phyloP scores from a whole-genome alignment of 64 coral and sea anemone species.

The Astreopora myriophthalma region DNA sequence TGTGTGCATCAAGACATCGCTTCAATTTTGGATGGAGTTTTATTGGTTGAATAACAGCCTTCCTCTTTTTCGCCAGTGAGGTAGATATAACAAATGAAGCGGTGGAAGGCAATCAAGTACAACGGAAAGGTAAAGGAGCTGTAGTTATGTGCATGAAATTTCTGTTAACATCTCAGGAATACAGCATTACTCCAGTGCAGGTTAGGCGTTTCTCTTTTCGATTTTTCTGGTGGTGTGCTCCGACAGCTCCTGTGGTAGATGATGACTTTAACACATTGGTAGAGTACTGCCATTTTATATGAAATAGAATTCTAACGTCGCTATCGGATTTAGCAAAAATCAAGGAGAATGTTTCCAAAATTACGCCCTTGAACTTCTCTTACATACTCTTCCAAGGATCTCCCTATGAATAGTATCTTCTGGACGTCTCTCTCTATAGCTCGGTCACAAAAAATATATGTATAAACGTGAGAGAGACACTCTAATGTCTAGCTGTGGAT shows the following conservation, averaged over 20 bases:
- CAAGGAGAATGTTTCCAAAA: neutral
- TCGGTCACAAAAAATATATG: neutral
- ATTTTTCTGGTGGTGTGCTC: neutral
- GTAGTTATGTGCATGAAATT: neutral
- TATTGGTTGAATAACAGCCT: neutral
- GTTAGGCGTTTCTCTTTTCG: too few species aligned
- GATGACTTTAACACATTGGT: neutral
- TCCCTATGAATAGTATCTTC: neutral
- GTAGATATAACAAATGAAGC: neutral
- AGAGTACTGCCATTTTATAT: neutral
- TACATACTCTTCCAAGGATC: neutral
- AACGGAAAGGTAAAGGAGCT: neutral
- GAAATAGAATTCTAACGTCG: neutral
- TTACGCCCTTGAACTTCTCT: neutral
- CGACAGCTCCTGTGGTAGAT: neutral
- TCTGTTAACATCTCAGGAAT: neutral
- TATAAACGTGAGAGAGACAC: neutral
- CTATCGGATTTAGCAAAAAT: neutral
- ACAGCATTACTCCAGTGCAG: neutral
- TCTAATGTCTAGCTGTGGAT: neutral
- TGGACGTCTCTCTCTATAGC: neutral
- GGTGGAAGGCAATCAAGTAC: neutral
- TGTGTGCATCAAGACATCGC: neutral
- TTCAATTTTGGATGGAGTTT: neutral
- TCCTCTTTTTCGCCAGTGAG: neutral